These are phyloP conservation scores for Ptilonorhynchus violaceus DNA, from an alignment of 2,113 vertebrate genomes.

Conservation along the genomic window DNA sequence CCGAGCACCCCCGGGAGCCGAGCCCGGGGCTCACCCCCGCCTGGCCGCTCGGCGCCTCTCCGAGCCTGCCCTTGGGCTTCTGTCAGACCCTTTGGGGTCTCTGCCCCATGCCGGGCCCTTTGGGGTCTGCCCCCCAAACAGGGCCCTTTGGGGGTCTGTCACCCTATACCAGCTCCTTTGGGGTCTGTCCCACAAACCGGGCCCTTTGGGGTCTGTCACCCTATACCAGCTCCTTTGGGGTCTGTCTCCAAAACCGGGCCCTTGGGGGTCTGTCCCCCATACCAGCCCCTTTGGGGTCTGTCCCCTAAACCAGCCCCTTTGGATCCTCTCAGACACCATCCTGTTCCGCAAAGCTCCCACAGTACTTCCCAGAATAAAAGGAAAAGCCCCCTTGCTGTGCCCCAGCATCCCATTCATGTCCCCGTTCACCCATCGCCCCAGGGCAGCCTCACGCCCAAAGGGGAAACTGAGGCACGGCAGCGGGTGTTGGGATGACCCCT, in stretches of 20 bases:
- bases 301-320: neutral
- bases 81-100: neutral
- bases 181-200: no score
- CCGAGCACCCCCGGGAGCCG: neutral
- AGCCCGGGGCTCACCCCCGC: neutral
- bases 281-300: no score
- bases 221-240: neutral
- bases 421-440: neutral
- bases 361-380: accelerated
- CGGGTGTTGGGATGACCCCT: neutral
- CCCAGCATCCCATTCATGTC: neutral
- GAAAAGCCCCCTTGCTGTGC: no score
- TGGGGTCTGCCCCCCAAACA: neutral
- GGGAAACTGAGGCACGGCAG: neutral
- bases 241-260: neutral
- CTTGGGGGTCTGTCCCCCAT: no score
- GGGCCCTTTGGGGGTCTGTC: neutral
- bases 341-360: no score
- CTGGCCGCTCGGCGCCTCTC: neutral
- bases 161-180: neutral
- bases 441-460: neutral
- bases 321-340: neutral
- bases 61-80: neutral
- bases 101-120: neutral
- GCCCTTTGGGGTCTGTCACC: neutral